These are phyloP conservation scores for Sorex araneus DNA, from an alignment of 2,113 vertebrate genomes.

Conservation along the genomic window DNA sequence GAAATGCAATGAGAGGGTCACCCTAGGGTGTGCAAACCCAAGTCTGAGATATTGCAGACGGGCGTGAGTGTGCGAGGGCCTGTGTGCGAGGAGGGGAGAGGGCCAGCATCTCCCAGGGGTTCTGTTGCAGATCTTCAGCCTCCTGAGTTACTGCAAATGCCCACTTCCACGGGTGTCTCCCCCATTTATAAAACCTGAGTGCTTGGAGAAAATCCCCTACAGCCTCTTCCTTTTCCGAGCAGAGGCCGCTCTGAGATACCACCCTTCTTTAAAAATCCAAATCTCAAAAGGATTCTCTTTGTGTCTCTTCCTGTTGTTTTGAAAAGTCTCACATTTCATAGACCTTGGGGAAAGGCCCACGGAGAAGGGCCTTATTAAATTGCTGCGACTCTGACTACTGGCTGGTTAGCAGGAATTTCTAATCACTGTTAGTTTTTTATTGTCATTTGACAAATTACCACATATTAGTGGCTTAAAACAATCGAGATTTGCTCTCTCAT, in stretches of 20 bases:
- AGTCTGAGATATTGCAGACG: neutral
- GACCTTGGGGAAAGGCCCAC: neutral
- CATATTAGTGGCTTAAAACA: neutral
- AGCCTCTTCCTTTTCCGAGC: neutral
- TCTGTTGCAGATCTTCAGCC: neutral
- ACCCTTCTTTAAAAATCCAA: neutral
- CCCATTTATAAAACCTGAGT: neutral
- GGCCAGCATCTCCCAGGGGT: too few species aligned
- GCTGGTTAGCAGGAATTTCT: neutral
- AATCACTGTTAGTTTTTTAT: slow-evolving; percentile 39
- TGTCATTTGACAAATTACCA: neutral
- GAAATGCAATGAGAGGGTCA: slow-evolving; percentile 17
- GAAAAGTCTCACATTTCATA: slow-evolving; percentile 45
- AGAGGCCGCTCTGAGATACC: neutral
- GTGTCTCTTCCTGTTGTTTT: slow-evolving; percentile 20
- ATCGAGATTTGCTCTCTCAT: neutral
- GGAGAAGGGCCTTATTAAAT: neutral
- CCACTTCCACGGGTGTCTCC: neutral
- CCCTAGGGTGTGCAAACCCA: neutral
- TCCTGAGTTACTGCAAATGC: neutral
- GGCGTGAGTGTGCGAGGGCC: neutral
- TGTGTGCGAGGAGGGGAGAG: neutral
- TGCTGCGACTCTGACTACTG: neutral
- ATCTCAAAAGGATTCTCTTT: slow-evolving; percentile 4
- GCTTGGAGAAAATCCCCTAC: neutral